Percentiles rank a stretch among this genome's conserved stretches.
phyloP scores from a whole-genome alignment of 2,113 vertebrate species.

The Muscicapa adusta region DNA sequence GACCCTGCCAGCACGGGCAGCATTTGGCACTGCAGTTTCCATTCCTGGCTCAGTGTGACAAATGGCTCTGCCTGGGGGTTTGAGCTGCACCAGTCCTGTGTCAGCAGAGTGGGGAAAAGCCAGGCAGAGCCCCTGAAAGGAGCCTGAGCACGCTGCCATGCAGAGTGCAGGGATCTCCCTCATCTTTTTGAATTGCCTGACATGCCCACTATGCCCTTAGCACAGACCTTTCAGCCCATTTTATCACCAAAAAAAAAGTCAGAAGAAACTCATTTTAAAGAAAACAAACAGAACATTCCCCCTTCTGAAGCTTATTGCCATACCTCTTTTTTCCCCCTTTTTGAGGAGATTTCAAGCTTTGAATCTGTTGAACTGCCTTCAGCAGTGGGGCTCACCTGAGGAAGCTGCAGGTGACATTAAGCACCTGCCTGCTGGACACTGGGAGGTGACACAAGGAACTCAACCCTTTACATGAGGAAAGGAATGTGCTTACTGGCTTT shows the following conservation, averaged over 20 bases:
- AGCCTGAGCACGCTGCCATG: not conserved
- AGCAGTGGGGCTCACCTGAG: not conserved
- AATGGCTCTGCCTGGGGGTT: not conserved
- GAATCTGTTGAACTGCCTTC: not conserved
- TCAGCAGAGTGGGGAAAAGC: not conserved
- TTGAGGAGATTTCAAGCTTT: not conserved
- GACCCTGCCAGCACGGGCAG: not conserved
- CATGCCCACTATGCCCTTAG: not conserved
- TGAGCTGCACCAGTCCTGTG: not conserved
- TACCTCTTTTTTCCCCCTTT: not conserved
- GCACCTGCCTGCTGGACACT: not conserved
- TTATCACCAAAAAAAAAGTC: not conserved
- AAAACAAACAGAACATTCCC: not conserved
- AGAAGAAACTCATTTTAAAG: not conserved
- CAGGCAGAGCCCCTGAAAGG: not conserved
- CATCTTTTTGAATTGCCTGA: not conserved
- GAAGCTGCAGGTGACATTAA: not conserved
- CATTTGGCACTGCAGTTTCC: not conserved
- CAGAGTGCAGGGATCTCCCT: not conserved
- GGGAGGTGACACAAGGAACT: conserved; percentile 12
- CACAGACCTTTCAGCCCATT: not conserved
- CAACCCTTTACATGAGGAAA: not conserved
- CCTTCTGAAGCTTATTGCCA: not conserved
- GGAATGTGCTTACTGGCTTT: conserved; percentile 18
- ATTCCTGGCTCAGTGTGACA: accelerated